A percentile compares a stretch with the other conserved stretches of the same genome.
Evolutionary conservation across 1,140 invertebrate genomes (phyloP).

Genomic region (Zaprionus ghesquierei): DNA sequence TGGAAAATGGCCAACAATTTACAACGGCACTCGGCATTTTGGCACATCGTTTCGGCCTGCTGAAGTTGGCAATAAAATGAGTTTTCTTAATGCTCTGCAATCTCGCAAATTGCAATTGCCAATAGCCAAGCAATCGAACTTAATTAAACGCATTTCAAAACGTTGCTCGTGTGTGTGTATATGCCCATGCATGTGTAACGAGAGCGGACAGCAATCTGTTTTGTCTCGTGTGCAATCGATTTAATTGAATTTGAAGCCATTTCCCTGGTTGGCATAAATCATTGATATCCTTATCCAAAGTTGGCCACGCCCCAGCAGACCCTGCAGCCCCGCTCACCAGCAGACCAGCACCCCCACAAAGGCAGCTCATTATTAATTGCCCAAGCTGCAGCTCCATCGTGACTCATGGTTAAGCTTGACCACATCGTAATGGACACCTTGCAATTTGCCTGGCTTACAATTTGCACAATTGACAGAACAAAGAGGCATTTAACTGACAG

Average conservation of each 20-base stretch:
- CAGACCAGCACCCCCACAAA: too few species aligned
- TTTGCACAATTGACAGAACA: too few species aligned
- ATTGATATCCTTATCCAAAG: neutral
- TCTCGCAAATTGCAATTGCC: slow-evolving; percentile 47
- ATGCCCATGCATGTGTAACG: slow-evolving; percentile 34
- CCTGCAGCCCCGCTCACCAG: neutral
- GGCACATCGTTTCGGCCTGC: slow-evolving; percentile 38
- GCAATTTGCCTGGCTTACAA: neutral
- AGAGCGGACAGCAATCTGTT: slow-evolving; percentile 49
- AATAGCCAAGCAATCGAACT: slow-evolving; percentile 65
- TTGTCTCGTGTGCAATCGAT: slow-evolving; percentile 29
- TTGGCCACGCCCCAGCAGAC: neutral
- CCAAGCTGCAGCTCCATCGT: neutral
- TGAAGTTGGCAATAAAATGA: slow-evolving; percentile 2
- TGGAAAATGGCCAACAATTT: slow-evolving; percentile 54
- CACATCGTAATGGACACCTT: neutral
- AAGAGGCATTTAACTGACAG: too few species aligned
- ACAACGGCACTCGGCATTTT: slow-evolving; percentile 28
- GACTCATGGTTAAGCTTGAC: neutral
- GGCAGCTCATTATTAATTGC: neutral
- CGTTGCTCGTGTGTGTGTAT: slow-evolving; percentile 13
- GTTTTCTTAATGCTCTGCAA: slow-evolving; percentile 2
- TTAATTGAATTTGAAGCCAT: slow-evolving; percentile 26
- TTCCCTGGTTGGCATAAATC: neutral
- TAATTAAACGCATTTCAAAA: slow-evolving; percentile 71